A percentile compares a stretch with the other conserved stretches of the same genome.
These are phyloP conservation scores for Pachycephala philippinensis DNA, from an alignment of 2,113 vertebrate species.

Conservation along the genomic window DNA sequence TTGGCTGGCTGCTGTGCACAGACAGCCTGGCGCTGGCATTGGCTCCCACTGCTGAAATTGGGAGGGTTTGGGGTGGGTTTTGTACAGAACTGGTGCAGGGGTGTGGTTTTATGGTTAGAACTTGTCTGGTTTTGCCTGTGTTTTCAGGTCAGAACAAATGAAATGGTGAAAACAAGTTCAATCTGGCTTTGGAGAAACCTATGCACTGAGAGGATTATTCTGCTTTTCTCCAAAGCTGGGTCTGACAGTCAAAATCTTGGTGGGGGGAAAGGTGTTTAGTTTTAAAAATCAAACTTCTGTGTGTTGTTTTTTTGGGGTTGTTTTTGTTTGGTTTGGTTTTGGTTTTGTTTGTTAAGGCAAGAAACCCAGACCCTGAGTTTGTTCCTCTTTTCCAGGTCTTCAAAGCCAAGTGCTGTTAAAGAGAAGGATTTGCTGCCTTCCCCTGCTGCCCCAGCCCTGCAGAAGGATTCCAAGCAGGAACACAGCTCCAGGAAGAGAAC, in stretches of 20 bases:
- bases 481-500: conserved; percentile 90
- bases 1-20: not conserved
- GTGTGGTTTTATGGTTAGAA: conserved; percentile 51
- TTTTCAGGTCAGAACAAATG: conserved; percentile 54
- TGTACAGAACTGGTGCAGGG: not conserved
- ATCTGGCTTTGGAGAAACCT: not conserved
- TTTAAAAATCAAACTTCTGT: not conserved
- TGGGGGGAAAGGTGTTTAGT: not conserved
- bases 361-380: not conserved
- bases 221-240: not conserved
- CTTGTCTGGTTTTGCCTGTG: not conserved
- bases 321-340: not conserved
- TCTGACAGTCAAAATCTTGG: not conserved
- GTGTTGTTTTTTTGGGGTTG: not conserved
- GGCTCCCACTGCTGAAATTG: not conserved
- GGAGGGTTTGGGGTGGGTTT: not conserved
- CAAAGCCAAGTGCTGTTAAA: conserved; percentile 84
- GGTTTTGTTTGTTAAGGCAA: not conserved
- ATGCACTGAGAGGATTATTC: not conserved
- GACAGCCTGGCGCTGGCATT: not conserved
- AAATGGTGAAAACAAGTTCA: conserved; percentile 13
- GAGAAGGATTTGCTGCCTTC: conserved; percentile 92
- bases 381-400: conserved; percentile 71
- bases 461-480: conserved; percentile 88
- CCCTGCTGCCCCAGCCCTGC: conserved; percentile 81